Evolutionary conservation across 1,140 invertebrate species (phyloP).

Genomic region (Nasonia vitripennis): DNA sequence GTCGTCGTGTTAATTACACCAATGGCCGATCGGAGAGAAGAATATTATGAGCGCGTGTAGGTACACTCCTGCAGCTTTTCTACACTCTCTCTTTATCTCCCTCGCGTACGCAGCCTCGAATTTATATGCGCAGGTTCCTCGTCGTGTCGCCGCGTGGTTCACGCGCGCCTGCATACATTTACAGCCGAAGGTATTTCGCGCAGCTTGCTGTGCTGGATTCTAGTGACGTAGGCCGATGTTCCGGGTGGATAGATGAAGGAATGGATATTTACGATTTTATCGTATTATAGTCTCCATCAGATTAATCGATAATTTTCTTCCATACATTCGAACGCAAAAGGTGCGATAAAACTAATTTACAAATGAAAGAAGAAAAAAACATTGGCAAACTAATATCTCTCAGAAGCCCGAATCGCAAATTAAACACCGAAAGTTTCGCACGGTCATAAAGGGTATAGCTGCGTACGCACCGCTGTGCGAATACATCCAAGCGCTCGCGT

Average conservation of each 20-base stretch:
- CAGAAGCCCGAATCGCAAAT: too few relatives aligned
- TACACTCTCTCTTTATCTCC: not conserved
- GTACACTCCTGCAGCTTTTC: not conserved
- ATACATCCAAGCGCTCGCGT: not conserved
- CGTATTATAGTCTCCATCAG: too few relatives aligned
- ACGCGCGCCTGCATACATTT: not conserved
- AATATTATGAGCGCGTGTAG: conserved; percentile 2
- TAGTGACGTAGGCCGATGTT: too few relatives aligned
- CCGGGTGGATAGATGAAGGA: too few relatives aligned
- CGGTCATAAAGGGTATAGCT: not conserved
- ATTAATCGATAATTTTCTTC: too few relatives aligned
- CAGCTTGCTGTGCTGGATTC: not conserved
- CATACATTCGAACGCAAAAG: too few relatives aligned
- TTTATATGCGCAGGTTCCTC: not conserved
- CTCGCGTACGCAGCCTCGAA: not conserved
- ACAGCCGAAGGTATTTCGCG: not conserved
- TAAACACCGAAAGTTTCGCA: not conserved
- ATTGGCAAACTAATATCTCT: not conserved
- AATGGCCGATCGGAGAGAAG: not conserved
- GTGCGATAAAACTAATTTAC: too few relatives aligned
- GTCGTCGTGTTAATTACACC: conserved; percentile 31
- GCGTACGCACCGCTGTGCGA: not conserved
- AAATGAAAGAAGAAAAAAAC: not conserved
- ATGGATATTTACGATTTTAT: too few relatives aligned
- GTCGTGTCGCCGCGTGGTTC: not conserved